Evolutionary conservation across 2,888 invertebrate species (phyloP), one percentile per base, ranked within the genome.

Genomic region (Diloba caeruleocephala): DNA sequence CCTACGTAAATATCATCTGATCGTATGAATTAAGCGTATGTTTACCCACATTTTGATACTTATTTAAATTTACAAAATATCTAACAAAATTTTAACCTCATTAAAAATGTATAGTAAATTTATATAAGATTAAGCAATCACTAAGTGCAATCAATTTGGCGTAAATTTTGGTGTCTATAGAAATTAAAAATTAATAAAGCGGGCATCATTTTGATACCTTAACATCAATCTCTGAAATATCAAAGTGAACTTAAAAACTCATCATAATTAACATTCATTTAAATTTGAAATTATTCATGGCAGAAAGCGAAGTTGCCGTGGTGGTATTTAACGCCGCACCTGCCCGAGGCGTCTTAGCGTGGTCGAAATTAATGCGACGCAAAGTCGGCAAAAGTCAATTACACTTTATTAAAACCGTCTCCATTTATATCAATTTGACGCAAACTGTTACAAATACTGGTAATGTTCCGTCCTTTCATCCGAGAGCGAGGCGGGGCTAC

Each of bases 361-460:
- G 90, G 90, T 89, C 89, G 85, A 92, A 92, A 92, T 92, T 92
- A 92, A 91, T 91, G 91, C 89, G 89, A 89, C 89, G 90, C 89
- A 89, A 92, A 92, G 89, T 93, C 90, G 89, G 89, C 92, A 92
- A 92, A 92, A 93, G 92, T 93, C 92, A 92, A 93, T 93, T 93
- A 93, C 90, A 92, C 90, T 92, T 92, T 92, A 93, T 93, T 93
- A 93, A 93, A 93, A 92, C 91, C 92, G 88, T 92, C 92, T 92
- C 91, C 92, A 93, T 92, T 93, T 92, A 93, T 93, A 92, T 93
- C 92, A 93, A 93, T 93, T 93, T 93, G 92, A 92, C 90, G 91
- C 92, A 92, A 93, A 92, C 92, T 92, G 92, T 92, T 92, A 92
- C 92, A 92, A 93, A 93, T 92, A 93, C 92, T 92, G 91, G 91